Evolutionary conservation across 1,140 invertebrate species (phyloP), one percentile per base, ranked within the genome.

Genomic region (Penaeus japonicus): DNA sequence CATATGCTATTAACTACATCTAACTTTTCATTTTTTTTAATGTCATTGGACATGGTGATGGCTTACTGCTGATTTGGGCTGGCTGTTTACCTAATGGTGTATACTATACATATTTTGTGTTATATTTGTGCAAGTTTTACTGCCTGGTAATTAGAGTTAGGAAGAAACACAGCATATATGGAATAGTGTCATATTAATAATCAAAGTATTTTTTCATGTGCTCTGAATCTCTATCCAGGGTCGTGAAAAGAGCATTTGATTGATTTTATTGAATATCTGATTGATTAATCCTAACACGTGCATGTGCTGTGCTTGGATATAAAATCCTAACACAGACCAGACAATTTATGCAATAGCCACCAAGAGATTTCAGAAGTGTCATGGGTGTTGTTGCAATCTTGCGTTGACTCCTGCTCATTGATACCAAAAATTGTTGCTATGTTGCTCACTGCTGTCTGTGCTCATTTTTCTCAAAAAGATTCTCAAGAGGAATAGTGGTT

Each of bases 51-150:
- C 55, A 75, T 84, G 87, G 87, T 88, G 81, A 88, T 55, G 87
- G 87, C 87, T 83, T 83, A 77, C 81, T 88, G 87, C 87, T 88
- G 87, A 84, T 88, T 83, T 88, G 70, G 87, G 80, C 73, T 88
- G 59, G 55, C 80, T 84, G 87, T 75, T 84, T 88, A 77, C 62
- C 65, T 32, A 70, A 81, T 47, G 32, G 62, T 78, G 35, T 82
- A 73, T 53, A 82, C 54, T 30, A 20, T 55, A 70, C 22, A 59
- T 59, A 80, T 77, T 87, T 65, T 81, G 62, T 79, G n/a, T 39
- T n/a, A 53, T 62, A 27, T 35, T 83, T 47, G 59, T 83, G 81
- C 30, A 83, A 62, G 39, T 83, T 83, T 30, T 83, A 62, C 81
- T 83, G 81, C 81, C 81, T 83, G 81, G 81, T 83, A 55, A 35